Percentiles rank a stretch among this genome's conserved stretches.
Conservation (phyloP, 2,888 invertebrate species). For the Buathra laborator region DNA sequence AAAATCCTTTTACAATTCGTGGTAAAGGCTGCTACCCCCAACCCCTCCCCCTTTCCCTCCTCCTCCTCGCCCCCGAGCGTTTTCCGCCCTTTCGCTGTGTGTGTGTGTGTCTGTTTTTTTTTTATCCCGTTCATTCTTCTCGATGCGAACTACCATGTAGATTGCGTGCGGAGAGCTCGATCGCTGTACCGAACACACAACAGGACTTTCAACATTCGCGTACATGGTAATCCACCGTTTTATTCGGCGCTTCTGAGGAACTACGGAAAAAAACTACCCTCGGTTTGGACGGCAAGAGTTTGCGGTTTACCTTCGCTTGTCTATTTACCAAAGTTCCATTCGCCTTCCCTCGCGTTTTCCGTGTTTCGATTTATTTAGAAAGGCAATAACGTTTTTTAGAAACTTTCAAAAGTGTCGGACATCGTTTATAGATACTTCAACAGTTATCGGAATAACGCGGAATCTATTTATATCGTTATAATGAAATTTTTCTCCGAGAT, state of each 20-base stretch:
- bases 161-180: slow-evolving; percentile 79
- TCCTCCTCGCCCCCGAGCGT: slow-evolving; percentile 62
- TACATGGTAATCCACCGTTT: slow-evolving; percentile 38
- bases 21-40: slow-evolving; percentile 63
- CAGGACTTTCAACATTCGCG: slow-evolving; percentile 28
- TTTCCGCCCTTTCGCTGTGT: slow-evolving; percentile 30
- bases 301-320: slow-evolving; percentile 29
- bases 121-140: slow-evolving; percentile 63
- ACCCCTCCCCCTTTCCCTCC: slow-evolving; percentile 5
- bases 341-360: neutral
- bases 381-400: no score
- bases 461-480: no score
- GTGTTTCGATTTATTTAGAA: neutral
- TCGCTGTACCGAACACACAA: slow-evolving; percentile 33
- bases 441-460: no score
- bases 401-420: no score
- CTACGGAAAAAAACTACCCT: slow-evolving; percentile 2
- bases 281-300: slow-evolving; percentile 5
- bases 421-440: no score
- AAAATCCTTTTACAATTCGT: slow-evolving; percentile 85
- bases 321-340: slow-evolving; percentile 12
- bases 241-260: slow-evolving; percentile 26
- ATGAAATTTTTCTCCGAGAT: no score
- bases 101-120: slow-evolving; percentile 25
- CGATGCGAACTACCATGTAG: slow-evolving; percentile 74